Evolutionary conservation across 2,888 invertebrate genomes (phyloP).

Genomic region (Temnothorax ravouxi): DNA sequence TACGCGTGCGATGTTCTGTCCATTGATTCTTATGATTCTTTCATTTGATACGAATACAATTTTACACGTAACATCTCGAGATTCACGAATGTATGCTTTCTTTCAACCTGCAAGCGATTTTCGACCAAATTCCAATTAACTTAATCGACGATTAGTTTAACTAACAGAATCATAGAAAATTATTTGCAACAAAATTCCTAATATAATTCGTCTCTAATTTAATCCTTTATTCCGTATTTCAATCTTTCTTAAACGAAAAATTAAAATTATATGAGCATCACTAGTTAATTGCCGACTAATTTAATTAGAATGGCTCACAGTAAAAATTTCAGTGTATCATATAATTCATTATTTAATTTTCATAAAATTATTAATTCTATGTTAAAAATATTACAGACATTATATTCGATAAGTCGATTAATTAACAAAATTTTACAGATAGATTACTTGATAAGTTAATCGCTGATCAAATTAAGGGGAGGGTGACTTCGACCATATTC

Average conservation of each 20-base stretch:
- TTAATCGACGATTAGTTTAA: background rate
- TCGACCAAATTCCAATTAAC: background rate
- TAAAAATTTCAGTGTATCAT: too few species aligned
- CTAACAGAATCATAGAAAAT: background rate
- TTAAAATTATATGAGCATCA: too few species aligned
- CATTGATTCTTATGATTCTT: background rate
- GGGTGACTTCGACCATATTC: too few species aligned
- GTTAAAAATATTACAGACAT: background rate
- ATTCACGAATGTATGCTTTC: background rate
- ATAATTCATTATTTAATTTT: too few species aligned
- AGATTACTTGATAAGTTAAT: too few species aligned
- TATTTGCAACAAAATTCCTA: background rate
- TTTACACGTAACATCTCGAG: background rate
- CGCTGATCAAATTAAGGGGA: too few species aligned
- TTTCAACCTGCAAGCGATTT: background rate
- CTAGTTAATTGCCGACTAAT: too few species aligned
- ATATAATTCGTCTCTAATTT: background rate
- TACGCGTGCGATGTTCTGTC: background rate
- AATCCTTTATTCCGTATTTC: background rate
- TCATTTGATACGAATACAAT: background rate
- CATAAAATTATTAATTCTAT: background rate
- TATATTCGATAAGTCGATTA: too few species aligned
- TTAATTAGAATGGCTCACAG: too few species aligned
- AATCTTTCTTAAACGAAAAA: too few species aligned
- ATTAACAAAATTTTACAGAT: too few species aligned